These are phyloP conservation scores for Cosmia trapezina DNA, from an alignment of 2,888 invertebrate genomes.

Conservation along the genomic window DNA sequence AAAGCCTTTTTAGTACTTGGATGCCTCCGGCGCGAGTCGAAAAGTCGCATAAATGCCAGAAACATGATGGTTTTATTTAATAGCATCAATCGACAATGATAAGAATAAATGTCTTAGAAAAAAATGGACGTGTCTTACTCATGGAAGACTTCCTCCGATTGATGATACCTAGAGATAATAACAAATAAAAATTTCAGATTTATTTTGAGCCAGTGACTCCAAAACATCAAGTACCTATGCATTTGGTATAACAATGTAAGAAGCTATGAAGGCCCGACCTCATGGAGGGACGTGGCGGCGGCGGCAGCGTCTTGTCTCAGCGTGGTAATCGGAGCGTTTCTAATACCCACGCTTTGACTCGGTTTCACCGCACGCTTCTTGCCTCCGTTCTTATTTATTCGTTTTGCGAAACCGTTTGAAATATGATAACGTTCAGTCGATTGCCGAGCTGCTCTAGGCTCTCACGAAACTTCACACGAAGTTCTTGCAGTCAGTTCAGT, in stretches of 20 bases:
- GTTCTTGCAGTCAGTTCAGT: slow-evolving; percentile 81
- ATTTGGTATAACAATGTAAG: slow-evolving; percentile 10
- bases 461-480: slow-evolving; percentile 87
- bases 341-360: slow-evolving; percentile 90
- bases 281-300: slow-evolving; percentile 56
- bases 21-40: neutral
- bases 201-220: neutral
- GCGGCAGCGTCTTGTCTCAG: slow-evolving; percentile 75
- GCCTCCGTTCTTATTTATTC: slow-evolving; percentile 89
- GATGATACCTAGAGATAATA: neutral
- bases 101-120: neutral
- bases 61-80: neutral
- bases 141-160: neutral
- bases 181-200: no score
- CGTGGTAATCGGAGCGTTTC: slow-evolving; percentile 90
- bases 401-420: slow-evolving; percentile 90
- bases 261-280: slow-evolving; percentile 10
- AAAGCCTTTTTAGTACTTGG: neutral
- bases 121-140: neutral
- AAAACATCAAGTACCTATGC: slow-evolving; percentile 18
- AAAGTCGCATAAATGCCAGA: no score
- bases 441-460: slow-evolving; percentile 81
- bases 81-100: neutral
- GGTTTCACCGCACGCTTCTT: slow-evolving; percentile 90
- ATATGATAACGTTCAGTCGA: slow-evolving; percentile 88